Evolutionary conservation across 2,888 invertebrate genomes (phyloP).

Genomic region (Trichopria drosophilae): DNA sequence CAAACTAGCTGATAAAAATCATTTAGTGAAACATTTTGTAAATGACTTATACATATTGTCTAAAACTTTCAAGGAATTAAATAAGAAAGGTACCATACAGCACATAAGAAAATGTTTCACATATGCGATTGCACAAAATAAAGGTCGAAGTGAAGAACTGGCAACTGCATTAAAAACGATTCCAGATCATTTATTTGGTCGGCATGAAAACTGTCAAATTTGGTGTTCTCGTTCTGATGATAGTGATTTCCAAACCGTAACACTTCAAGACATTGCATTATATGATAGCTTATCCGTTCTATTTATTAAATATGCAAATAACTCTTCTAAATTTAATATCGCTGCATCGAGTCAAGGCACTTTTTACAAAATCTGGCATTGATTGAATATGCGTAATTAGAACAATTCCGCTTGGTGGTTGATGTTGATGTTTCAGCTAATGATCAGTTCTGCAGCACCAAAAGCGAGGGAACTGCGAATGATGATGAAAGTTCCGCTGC

Average conservation of each 20-base stretch:
- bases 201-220: slow-evolving; percentile 34
- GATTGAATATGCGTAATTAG: too few relatives aligned
- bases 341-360: too few relatives aligned
- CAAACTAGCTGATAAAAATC: slow-evolving; percentile 36
- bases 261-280: slow-evolving; percentile 9
- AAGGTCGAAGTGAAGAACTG: too few relatives aligned
- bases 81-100: slow-evolving; percentile 28
- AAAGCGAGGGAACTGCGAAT: too few relatives aligned
- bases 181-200: slow-evolving; percentile 31
- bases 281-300: slow-evolving; percentile 16
- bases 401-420: too few relatives aligned
- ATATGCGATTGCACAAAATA: slow-evolving; percentile 33
- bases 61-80: slow-evolving; percentile 26
- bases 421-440: too few relatives aligned
- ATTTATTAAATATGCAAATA: slow-evolving; percentile 26
- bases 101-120: slow-evolving; percentile 36
- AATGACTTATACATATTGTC: slow-evolving; percentile 33
- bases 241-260: neutral
- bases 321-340: too few relatives aligned
- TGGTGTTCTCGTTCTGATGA: slow-evolving; percentile 30
- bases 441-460: too few relatives aligned
- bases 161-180: slow-evolving; percentile 29
- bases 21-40: slow-evolving; percentile 33
- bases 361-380: too few relatives aligned
- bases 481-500: too few relatives aligned